Conservation (phyloP, 1,140 invertebrate genomes). For the silkworm (Bombyx mori) region DNA sequence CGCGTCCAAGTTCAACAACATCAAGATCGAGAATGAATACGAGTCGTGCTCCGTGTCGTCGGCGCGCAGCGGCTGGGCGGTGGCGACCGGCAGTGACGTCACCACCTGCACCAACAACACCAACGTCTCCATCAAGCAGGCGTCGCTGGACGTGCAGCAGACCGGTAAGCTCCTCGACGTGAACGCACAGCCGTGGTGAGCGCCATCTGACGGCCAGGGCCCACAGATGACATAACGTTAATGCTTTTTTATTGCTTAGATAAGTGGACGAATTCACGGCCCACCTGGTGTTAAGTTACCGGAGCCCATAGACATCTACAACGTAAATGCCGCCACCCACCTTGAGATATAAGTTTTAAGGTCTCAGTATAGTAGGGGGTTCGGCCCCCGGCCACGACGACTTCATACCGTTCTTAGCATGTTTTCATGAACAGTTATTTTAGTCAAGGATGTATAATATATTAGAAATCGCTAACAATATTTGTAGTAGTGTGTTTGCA, state of each 20-base stretch:
- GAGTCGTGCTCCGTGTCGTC: constrained; percentile 23
- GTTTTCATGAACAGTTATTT: no score
- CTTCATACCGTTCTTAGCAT: background rate
- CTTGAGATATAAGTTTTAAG: no score
- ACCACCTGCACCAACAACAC: constrained; percentile 22
- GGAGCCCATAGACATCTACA: no score
- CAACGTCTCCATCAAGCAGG: constrained; percentile 66
- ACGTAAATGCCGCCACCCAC: no score
- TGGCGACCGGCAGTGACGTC: constrained; percentile 12
- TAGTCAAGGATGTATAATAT: no score
- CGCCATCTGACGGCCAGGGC: background rate
- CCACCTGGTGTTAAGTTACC: no score
- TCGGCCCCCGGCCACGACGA: background rate
- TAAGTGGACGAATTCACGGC: no score
- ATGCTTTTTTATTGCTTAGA: background rate
- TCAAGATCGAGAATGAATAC: constrained; percentile 37
- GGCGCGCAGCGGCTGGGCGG: constrained; percentile 5
- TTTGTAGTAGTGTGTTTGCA: no score
- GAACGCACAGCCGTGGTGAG: background rate
- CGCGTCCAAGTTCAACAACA: constrained; percentile 15
- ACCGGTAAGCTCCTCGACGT: constrained; percentile 35
- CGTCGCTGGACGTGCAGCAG: constrained; percentile 84
- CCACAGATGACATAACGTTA: no score
- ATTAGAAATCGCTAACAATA: no score
- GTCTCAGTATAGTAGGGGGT: no score